phyloP scores from a whole-genome alignment of 2,888 invertebrate genomes.

The Orthosia gothica region DNA sequence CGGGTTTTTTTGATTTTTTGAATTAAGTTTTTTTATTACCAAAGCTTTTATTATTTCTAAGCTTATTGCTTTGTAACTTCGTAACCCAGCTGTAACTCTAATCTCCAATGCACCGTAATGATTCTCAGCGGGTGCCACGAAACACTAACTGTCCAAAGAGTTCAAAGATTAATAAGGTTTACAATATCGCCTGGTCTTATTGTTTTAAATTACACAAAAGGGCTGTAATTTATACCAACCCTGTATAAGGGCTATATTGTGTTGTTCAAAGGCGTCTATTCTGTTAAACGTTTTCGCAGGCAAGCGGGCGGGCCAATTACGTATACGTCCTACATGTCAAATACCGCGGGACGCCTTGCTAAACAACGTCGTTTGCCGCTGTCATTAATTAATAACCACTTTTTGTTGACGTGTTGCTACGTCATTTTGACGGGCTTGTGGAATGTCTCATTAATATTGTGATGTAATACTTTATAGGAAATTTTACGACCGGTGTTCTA shows the following conservation, averaged over 20 bases:
- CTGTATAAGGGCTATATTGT: conserved; percentile 34
- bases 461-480: conserved; percentile 18
- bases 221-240: conserved; percentile 23
- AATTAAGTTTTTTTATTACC: too few species aligned
- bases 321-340: conserved; percentile 53
- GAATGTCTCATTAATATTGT: conserved; percentile 36
- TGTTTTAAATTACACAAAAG: conserved; percentile 23
- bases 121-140: neutral
- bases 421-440: conserved; percentile 35
- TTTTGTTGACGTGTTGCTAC: conserved; percentile 41
- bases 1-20: too few species aligned
- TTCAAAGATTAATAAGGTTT: conserved; percentile 20
- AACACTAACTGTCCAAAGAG: conserved; percentile 5
- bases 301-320: conserved; percentile 58
- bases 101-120: neutral
- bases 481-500: neutral
- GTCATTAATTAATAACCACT: conserved; percentile 60
- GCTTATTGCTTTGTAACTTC: neutral
- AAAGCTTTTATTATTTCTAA: neutral
- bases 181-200: conserved; percentile 21
- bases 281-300: conserved; percentile 28
- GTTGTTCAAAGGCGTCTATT: conserved; percentile 26
- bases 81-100: neutral
- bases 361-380: conserved; percentile 51
- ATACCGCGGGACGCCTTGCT: conserved; percentile 55